Evolutionary conservation across 2,113 vertebrate species (phyloP), one percentile per base, ranked within the genome.

Genomic region (Gymnocephalus cernua): DNA sequence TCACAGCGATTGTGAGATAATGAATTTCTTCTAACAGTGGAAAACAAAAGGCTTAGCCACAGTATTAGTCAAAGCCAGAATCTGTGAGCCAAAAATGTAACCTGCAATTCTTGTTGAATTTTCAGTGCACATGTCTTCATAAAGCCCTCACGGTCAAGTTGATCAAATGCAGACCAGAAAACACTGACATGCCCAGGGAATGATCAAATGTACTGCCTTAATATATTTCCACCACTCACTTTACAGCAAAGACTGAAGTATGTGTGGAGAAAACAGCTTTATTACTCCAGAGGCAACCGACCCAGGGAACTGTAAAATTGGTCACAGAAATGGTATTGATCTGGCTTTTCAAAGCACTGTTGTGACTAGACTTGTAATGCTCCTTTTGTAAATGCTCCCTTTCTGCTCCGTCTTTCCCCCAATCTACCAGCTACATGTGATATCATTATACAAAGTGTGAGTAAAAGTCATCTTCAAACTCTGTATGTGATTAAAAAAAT

Each of bases 241-340:
- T 75, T 57, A 67, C 32, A 59, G 77, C 74, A 45, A 69, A 61
- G 14, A 65, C 80, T 72, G 81, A 87, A 72, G 63, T 62, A 85
- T 74, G 82, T 77, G 74, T 18, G 82, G 14, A 76, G 86, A 90
- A 90, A 91, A 91, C 83, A 78, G 86, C 86, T 91, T 91, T 77
- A 91, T 94, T 89, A 91, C 90, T 86, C 82, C 65, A 63, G 77
- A 79, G 88, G 75, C 90, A 68, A 74, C 50, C 51, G 48, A 89
- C 69, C 85, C 83, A 73, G 23, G 92, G 82, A 92, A 88, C 89
- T 93, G 91, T 92, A 91, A 91, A 92, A 92, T 90, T 92, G 91
- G 90, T 91, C 84, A 87, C 88, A 90, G 87, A 87, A 89, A 91
- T 80, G 84, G 81, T 89, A 93, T 94, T 72, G 93, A 93, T 94